Percentiles rank a stretch among this genome's conserved stretches.
Conservation (phyloP, 2,888 invertebrate genomes). For the Arge pagana region DNA sequence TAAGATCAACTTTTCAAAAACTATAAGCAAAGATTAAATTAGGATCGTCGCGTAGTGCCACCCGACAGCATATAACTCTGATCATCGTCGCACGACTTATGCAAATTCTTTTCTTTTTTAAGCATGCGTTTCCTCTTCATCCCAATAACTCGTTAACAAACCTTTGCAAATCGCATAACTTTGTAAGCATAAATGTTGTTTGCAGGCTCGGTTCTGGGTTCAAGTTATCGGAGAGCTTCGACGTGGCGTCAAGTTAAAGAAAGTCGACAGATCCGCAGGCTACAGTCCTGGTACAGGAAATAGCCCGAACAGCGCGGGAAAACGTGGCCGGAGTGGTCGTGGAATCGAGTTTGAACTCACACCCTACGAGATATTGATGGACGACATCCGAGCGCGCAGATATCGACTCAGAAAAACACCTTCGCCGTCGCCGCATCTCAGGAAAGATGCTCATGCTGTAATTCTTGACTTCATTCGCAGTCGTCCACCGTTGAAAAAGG, state of each 20-base stretch:
- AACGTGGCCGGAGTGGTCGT: constrained; percentile 59
- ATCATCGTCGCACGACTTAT: constrained; percentile 6
- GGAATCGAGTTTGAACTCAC: constrained; percentile 91
- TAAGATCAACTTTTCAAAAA: no score
- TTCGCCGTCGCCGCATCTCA: constrained; percentile 68
- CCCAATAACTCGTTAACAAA: constrained; percentile 20
- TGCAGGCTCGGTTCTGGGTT: constrained; percentile 91
- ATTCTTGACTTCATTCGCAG: constrained; percentile 96
- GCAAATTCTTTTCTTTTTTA: constrained; percentile 21
- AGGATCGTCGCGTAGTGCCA: constrained; percentile 3
- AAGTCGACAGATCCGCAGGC: constrained; percentile 60
- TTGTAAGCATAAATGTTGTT: no score
- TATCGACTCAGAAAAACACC: constrained; percentile 89
- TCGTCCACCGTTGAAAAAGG: constrained; percentile 90
- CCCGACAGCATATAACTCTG: no score
- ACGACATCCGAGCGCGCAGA: constrained; percentile 88
- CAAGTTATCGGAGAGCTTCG: constrained; percentile 92
- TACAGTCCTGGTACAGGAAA: constrained; percentile 32
- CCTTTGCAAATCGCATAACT: constrained; percentile 12
- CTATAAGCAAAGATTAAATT: no score
- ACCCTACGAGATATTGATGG: constrained; percentile 95
- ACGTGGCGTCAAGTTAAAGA: constrained; percentile 91
- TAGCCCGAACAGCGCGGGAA: constrained; percentile 16
- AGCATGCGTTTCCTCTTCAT: constrained; percentile 17
- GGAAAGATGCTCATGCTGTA: constrained; percentile 93